Conservation (phyloP, 2,113 vertebrate species). For the Channa argus region DNA sequence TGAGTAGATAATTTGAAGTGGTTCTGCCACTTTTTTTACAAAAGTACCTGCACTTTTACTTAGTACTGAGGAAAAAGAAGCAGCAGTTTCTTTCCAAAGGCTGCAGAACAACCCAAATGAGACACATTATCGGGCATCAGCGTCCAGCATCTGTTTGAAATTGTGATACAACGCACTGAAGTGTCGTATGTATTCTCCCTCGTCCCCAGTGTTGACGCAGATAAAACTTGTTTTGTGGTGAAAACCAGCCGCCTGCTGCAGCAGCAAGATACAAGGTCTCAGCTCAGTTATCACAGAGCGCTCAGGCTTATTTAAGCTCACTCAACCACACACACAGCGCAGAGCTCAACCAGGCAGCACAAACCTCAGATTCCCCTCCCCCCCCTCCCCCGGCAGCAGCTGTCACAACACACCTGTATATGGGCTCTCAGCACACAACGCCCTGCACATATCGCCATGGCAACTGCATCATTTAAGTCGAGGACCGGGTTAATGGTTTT, state of each 20-base stretch:
- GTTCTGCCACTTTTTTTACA: no score
- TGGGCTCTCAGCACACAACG: conserved; percentile 5
- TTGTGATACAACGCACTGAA: not conserved
- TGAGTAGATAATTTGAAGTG: no score
- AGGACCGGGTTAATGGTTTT: conserved; percentile 39
- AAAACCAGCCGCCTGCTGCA: conserved; percentile 10
- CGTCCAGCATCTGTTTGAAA: not conserved
- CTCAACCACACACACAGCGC: not conserved
- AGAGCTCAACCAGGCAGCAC: conserved; percentile 28
- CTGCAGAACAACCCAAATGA: no score
- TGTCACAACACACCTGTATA: conserved; percentile 51
- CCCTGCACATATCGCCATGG: conserved; percentile 21
- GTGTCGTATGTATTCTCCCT: not conserved
- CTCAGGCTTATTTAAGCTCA: not conserved
- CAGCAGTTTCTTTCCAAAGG: no score
- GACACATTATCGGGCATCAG: no score
- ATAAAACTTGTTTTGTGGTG: not conserved
- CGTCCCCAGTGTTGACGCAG: not conserved
- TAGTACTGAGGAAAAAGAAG: no score
- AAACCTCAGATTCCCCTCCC: conserved; percentile 19
- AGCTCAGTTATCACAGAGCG: conserved; percentile 9
- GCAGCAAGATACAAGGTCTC: not conserved
- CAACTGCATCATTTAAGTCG: conserved; percentile 12
- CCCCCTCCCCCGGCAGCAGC: conserved; percentile 15
- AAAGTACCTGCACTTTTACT: no score